Base-by-base conservation (phyloP, 2,113 vertebrate genomes). In the Fulmarus glacialis region DNA sequence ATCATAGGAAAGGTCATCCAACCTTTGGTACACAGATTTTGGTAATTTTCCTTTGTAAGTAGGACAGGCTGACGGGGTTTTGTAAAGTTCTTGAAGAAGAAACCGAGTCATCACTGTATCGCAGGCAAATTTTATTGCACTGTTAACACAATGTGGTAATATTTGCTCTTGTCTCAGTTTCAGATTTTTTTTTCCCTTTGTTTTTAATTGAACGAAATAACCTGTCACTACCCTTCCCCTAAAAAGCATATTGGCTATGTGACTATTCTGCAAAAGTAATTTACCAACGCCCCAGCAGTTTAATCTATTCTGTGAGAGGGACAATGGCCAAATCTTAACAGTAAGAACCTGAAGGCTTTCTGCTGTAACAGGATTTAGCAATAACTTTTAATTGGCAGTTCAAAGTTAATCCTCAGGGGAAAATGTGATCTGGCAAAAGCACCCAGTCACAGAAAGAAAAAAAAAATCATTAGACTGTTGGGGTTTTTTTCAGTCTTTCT, bases 341-440 rank as follows among this genome's bases (percentile, higher is more conserved):
- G 66, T 97, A 90, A 87, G 79, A 91, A 84, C 45, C 89, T 96
- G 79, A 94, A 95, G 93, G 92, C 92, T 97, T 98, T 98, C 93
- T 96, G 94, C 82, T 95, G 75, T 94, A 96, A 97, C 75, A 93
- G 84, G 96, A 97, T 96, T 97, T 98, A 97, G 87, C 36, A 96
- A 96, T 97, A 97, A 97, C 96, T 97, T 98, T 94, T 97, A 97
- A 97, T 96, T 98, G 89, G 96, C 93, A 90, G 96, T 94, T 96
- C 90, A 89, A 92, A 98, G 95, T 98, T 97, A 98, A 97, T 97
- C 97, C 93, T 71, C 67, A 48, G 64, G 50, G 47, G 73, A 93
- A 97, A 96, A 94, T 96, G 88, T 67, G 91, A 78, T 70, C 89
- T 96, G 95, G 94, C 97, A 88, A 95, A 91, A 72, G 68, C 56